Percentiles rank a stretch among this genome's conserved stretches.
Evolutionary conservation across 1,140 invertebrate genomes (phyloP).

Genomic region (Vollenhovia emeryi): DNA sequence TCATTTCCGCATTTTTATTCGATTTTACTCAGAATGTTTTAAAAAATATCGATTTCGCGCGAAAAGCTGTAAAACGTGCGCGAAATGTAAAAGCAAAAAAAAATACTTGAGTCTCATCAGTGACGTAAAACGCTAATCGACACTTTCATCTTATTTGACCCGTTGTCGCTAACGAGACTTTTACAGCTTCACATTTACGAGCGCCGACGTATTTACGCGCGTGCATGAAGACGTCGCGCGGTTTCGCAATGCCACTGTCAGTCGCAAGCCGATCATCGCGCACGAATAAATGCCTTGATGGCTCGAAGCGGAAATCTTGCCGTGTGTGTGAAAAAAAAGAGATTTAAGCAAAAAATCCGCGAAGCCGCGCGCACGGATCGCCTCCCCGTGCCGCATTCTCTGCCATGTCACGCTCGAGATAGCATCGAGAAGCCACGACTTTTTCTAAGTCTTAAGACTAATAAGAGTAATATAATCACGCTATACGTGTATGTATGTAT

Average conservation of each 20-base stretch:
- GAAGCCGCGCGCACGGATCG: neutral
- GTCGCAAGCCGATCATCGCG: neutral
- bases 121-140: constrained; percentile 23
- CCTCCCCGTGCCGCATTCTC: constrained; percentile 3
- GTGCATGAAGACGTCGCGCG: constrained; percentile 10
- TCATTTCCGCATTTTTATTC: neutral
- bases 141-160: constrained; percentile 2
- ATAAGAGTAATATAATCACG: constrained; percentile 41
- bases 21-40: neutral
- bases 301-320: neutral
- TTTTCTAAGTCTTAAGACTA: constrained; percentile 58
- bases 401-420: constrained; percentile 35
- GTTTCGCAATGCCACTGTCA: constrained; percentile 29
- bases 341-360: neutral
- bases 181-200: constrained; percentile 22
- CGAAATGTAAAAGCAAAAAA: neutral
- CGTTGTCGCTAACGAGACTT: constrained; percentile 14
- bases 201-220: neutral
- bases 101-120: neutral
- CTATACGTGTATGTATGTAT: constrained; percentile 35
- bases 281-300: neutral
- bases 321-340: neutral
- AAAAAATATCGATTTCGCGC: neutral
- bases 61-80: neutral
- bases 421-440: constrained; percentile 43